Evolutionary conservation across 2,797 vertebrate species (phyloP), one percentile per base, ranked within the genome.

Genomic region (Notamacropus eugenii): DNA sequence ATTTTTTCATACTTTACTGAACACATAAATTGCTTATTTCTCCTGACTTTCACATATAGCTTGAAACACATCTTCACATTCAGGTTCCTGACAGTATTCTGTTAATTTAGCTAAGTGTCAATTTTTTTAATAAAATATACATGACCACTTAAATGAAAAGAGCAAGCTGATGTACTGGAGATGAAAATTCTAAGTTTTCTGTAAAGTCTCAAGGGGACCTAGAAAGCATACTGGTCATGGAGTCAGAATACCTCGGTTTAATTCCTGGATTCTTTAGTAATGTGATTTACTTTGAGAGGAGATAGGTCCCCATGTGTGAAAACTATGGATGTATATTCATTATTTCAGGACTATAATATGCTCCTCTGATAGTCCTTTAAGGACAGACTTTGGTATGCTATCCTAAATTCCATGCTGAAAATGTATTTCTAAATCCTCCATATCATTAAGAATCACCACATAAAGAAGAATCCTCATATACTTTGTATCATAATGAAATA

Each of bases 1-100:
- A 91, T 54, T 34, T 91, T 91, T 91, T 91, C 28, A 91, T 91
- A 55, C 31, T 91, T 91, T 91, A 28, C 90, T 91, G 28, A 91
- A 52, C 54, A 16, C 4, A 31, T 34, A 22, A 52, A 91, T 52
- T 91, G 52, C 52, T 91, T 54, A 91, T 54, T 31, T 52, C 12
- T 91, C 13, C 31, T 90, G 46, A 90, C 29, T 91, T 34, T 91
- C 90, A 52, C 52, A 52, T 6, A 54, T 52, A 52, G 12, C 12
- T 54, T 91, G 13, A 91, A 52, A 91, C 28, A 55, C 4, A 91
- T 34, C 28, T 52, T 54, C 50, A 34, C 90, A 91, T 29, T 34
- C 12, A 91, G 16, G 16, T 34, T 29, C 6, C 52, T 91, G 52
- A 91, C 0, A 91, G 52, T 2, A 34, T 91, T 91, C 2, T 82